These are phyloP conservation scores for Epinephelus awoara DNA, from an alignment of 2,797 vertebrate species.

Conservation along the genomic window DNA sequence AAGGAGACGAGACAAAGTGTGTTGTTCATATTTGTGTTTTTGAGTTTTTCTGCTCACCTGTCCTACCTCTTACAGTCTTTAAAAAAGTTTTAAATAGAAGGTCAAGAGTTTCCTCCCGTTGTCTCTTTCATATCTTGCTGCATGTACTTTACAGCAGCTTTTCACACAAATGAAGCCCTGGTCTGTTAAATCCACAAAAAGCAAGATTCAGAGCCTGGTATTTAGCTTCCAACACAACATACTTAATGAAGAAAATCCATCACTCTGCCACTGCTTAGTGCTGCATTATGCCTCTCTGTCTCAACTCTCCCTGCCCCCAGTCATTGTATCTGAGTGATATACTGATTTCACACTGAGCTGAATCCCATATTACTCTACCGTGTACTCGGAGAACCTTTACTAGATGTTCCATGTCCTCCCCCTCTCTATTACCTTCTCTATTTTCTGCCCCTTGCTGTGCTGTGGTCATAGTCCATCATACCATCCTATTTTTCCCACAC, in stretches of 20 bases:
- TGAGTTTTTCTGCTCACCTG: background rate
- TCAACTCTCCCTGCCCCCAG: background rate
- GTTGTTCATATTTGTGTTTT: background rate
- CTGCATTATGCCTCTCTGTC: background rate
- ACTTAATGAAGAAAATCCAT: slow-evolving; percentile 63
- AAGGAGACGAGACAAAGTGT: too few species aligned
- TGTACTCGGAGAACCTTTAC: slow-evolving; percentile 4
- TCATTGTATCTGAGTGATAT: slow-evolving; percentile 28
- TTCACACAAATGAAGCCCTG: background rate
- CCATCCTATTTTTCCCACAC: too few species aligned
- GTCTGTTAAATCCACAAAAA: slow-evolving; percentile 2
- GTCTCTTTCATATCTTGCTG: background rate
- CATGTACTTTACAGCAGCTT: background rate
- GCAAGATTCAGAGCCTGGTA: background rate
- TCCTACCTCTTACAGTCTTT: too few species aligned
- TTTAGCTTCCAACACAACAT: slow-evolving; percentile 13
- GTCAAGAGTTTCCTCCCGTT: too few species aligned
- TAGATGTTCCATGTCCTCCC: background rate
- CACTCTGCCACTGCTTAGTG: slow-evolving; percentile 30
- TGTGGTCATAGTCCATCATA: too few species aligned
- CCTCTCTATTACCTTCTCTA: background rate
- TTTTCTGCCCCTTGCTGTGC: too few species aligned
- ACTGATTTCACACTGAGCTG: slow-evolving; percentile 42
- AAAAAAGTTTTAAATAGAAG: too few species aligned
- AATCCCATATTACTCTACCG: slow-evolving; percentile 8